Conservation (phyloP, 2,113 vertebrate species). For the Rhynchomys soricoides region DNA sequence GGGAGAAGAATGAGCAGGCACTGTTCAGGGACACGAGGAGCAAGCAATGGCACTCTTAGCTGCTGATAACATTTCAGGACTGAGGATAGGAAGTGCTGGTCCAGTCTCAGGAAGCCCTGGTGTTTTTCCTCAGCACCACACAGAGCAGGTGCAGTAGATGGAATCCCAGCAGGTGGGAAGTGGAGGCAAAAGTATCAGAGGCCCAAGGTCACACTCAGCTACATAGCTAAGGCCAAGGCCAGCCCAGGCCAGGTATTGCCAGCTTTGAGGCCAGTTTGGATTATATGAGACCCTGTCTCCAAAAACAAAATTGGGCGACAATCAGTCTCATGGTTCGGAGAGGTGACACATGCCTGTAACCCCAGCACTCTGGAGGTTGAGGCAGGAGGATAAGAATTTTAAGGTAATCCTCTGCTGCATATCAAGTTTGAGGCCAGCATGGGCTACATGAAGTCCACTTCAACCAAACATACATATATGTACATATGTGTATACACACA, state of each 20-base stretch:
- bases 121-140: neutral
- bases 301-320: neutral
- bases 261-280: neutral
- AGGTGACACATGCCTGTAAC: neutral
- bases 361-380: neutral
- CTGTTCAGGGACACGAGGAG: neutral
- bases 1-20: fast-evolving
- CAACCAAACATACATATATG: too few species aligned
- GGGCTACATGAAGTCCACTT: neutral
- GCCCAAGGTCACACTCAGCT: neutral
- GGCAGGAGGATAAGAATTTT: neutral
- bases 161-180: neutral
- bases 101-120: neutral
- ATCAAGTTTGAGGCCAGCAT: neutral
- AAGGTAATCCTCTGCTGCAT: neutral
- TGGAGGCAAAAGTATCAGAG: too few species aligned
- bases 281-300: neutral
- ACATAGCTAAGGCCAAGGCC: neutral
- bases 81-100: neutral
- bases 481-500: neutral
- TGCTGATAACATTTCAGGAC: neutral
- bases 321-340: too few species aligned
- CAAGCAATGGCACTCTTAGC: neutral
- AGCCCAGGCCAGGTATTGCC: too few species aligned
- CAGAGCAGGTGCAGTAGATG: neutral